A percentile compares a stretch with the other conserved stretches of the same genome.
phyloP scores from a whole-genome alignment of 2,797 vertebrate species.

The Aulostomus chinensis region DNA sequence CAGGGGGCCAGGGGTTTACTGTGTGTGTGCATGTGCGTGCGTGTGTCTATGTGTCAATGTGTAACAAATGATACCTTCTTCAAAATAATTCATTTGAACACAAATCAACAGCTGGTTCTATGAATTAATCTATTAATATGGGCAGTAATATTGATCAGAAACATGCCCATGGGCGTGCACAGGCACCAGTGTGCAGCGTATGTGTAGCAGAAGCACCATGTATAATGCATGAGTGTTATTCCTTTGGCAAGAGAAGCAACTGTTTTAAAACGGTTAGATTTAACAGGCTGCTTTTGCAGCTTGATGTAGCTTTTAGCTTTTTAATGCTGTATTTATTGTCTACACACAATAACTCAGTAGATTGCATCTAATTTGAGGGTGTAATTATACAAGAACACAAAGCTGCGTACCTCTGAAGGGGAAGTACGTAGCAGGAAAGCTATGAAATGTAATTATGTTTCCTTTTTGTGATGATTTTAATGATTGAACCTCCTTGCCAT shows the following conservation, averaged over 20 bases:
- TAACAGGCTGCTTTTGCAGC: conserved; percentile 27
- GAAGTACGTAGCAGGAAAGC: conserved; percentile 10
- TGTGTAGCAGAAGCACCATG: conserved; percentile 48
- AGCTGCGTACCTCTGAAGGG: conserved; percentile 25
- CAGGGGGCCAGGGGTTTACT: conserved; percentile 29
- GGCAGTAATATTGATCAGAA: conserved; percentile 46
- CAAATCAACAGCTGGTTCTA: conserved; percentile 1
- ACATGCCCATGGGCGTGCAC: conserved; percentile 50
- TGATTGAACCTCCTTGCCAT: conserved; percentile 10
- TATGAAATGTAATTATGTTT: conserved; percentile 40
- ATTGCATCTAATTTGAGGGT: conserved; percentile 52
- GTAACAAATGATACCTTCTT: no score
- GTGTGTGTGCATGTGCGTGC: no score
- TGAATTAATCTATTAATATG: conserved; percentile 19
- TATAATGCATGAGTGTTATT: conserved; percentile 62
- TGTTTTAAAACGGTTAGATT: conserved; percentile 48
- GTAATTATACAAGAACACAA: conserved; percentile 58
- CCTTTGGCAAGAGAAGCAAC: conserved; percentile 50
- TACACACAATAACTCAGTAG: conserved; percentile 26
- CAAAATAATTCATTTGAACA: conserved; percentile 1
- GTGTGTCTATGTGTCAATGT: no score
- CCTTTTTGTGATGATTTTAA: conserved; percentile 12
- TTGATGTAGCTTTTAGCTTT: conserved; percentile 23
- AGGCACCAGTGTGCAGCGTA: conserved; percentile 25
- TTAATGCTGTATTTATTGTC: conserved; percentile 49